phyloP scores from a whole-genome alignment of 2,888 invertebrate genomes.

The Drosophila quinaria region DNA sequence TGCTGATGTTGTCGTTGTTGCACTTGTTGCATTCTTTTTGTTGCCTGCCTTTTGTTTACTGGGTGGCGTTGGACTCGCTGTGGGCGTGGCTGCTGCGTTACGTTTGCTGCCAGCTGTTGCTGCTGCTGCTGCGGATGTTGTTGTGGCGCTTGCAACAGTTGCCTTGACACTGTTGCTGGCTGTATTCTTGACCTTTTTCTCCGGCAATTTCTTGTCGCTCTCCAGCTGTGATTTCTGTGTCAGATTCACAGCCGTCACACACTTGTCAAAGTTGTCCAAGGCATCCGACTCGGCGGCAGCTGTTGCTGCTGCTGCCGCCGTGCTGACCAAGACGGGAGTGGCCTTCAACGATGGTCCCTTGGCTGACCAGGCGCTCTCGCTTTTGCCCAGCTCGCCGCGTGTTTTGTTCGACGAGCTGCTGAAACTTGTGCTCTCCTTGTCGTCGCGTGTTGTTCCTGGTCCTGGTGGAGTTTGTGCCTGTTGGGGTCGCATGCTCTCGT shows the following conservation, averaged over 20 bases:
- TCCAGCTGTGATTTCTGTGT: constrained; percentile 63
- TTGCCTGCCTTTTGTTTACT: constrained; percentile 46
- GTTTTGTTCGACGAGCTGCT: constrained; percentile 84
- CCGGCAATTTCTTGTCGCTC: constrained; percentile 46
- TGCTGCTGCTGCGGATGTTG: constrained; percentile 7
- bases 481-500: constrained; percentile 84
- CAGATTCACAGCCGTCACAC: constrained; percentile 72
- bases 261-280: constrained; percentile 60
- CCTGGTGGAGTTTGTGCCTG: constrained; percentile 83
- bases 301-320: constrained; percentile 53
- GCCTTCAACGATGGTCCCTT: constrained; percentile 85
- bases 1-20: constrained; percentile 18
- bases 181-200: constrained; percentile 48
- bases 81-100: constrained; percentile 50
- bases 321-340: constrained; percentile 82
- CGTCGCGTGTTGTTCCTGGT: constrained; percentile 78
- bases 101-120: constrained; percentile 27
- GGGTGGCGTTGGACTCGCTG: constrained; percentile 48
- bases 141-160: neutral
- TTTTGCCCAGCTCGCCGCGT: constrained; percentile 83
- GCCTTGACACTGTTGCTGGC: constrained; percentile 38
- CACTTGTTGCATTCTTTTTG: constrained; percentile 28
- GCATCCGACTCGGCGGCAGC: constrained; percentile 54
- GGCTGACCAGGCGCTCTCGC: constrained; percentile 85
- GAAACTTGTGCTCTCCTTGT: constrained; percentile 84